Evolutionary conservation across 2,113 vertebrate species (phyloP).

Genomic region (Barnardius zonarius): DNA sequence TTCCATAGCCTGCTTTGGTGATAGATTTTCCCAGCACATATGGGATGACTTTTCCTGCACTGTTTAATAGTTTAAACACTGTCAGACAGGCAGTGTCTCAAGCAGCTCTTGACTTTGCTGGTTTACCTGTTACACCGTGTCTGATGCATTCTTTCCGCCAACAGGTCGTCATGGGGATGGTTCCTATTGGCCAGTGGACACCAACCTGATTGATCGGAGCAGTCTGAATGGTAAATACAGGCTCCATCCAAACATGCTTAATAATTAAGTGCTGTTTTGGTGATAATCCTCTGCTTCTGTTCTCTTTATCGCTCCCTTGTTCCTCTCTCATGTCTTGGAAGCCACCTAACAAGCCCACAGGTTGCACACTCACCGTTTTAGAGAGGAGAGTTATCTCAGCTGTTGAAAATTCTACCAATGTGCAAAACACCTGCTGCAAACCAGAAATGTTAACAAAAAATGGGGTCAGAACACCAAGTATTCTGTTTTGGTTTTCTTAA

Average conservation of each 20-base stretch:
- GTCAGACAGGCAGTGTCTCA: background rate
- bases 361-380: rapidly evolving
- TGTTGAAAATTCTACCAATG: background rate
- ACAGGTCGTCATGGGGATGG: slow-evolving; percentile 92
- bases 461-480: background rate
- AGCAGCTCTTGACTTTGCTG: background rate
- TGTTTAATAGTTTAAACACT: background rate
- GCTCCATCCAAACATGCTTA: background rate
- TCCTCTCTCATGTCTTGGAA: background rate
- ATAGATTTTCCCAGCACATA: background rate
- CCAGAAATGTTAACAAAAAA: background rate
- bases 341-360: background rate
- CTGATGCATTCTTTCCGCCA: background rate
- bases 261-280: background rate
- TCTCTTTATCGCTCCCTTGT: rapidly evolving
- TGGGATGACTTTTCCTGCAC: background rate
- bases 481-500: background rate
- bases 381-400: background rate
- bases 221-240: slow-evolving; percentile 85
- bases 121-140: background rate
- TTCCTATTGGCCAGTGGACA: slow-evolving; percentile 88
- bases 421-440: background rate
- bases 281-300: background rate
- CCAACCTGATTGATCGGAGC: slow-evolving; percentile 89
- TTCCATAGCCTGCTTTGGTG: background rate